These are phyloP conservation scores for Nerophis ophidion DNA, from an alignment of 2,113 vertebrate species.

Conservation along the genomic window DNA sequence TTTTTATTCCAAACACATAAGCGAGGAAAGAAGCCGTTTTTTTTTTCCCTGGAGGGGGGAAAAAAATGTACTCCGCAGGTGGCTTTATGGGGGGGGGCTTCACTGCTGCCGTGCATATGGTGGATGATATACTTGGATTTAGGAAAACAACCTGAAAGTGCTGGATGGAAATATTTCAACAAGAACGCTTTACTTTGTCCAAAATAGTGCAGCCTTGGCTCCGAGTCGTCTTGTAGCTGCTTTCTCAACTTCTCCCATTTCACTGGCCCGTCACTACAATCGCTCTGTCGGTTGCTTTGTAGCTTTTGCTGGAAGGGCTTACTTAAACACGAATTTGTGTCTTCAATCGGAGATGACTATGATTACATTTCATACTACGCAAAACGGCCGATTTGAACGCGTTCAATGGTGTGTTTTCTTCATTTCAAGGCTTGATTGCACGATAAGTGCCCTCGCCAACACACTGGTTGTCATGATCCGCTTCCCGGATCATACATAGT, in stretches of 20 bases:
- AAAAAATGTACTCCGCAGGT: constrained; percentile 1
- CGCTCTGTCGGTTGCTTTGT: neutral
- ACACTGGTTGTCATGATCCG: too few relatives aligned
- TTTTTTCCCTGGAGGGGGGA: neutral
- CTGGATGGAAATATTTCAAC: constrained; percentile 9
- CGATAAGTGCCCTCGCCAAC: constrained; percentile 40
- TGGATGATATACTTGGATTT: neutral
- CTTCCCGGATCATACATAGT: too few relatives aligned
- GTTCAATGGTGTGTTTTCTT: constrained; percentile 31
- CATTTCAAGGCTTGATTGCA: constrained; percentile 21
- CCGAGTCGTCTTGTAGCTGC: neutral
- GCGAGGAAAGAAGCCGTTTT: neutral
- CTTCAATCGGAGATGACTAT: neutral
- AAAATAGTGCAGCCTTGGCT: neutral
- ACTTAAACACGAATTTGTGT: neutral
- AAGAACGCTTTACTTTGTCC: neutral
- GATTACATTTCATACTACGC: constrained; percentile 16
- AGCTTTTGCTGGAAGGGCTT: neutral
- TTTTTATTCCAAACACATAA: neutral
- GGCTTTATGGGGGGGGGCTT: neutral
- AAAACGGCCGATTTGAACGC: constrained; percentile 5
- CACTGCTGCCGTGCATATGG: neutral
- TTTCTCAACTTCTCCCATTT: constrained; percentile 28
- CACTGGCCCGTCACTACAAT: constrained; percentile 2
- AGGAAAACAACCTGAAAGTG: constrained; percentile 19